These are phyloP conservation scores for Thermophis baileyi DNA, from an alignment of 2,113 vertebrate genomes.

Conservation along the genomic window DNA sequence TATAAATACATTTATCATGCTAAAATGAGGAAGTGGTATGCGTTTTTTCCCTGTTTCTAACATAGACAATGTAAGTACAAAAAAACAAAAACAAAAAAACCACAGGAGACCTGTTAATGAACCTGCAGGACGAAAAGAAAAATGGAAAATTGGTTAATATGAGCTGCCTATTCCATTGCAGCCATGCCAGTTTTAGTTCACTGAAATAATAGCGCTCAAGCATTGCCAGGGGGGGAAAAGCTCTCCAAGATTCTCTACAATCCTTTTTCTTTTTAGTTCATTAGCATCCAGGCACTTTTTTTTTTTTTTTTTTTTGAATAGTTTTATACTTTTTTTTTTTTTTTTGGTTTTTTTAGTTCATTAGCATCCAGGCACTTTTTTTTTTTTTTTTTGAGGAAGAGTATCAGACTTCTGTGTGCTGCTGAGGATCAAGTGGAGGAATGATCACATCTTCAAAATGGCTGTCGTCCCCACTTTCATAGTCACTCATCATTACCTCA, in stretches of 20 bases:
- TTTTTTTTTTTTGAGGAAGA: slow-evolving; percentile 66
- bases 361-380: slow-evolving; percentile 92
- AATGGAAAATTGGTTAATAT: slow-evolving; percentile 53
- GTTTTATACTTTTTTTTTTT: too few species aligned
- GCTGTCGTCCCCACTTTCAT: slow-evolving; percentile 90
- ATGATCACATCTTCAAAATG: slow-evolving; percentile 83
- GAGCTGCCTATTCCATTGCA: slow-evolving; percentile 57
- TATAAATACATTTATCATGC: slow-evolving; percentile 87
- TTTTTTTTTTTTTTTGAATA: slow-evolving; percentile 66
- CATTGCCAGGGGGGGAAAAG: slow-evolving; percentile 32
- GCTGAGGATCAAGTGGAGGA: slow-evolving; percentile 86
- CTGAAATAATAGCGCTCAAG: slow-evolving; percentile 50
- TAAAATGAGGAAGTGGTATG: slow-evolving; percentile 68
- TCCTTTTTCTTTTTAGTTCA: slow-evolving; percentile 43
- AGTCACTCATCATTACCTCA: slow-evolving; percentile 95
- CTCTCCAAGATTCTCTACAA: slow-evolving; percentile 51
- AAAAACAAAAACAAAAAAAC: slow-evolving; percentile 27
- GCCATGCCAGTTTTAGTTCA: slow-evolving; percentile 65
- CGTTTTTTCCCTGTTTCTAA: slow-evolving; percentile 44
- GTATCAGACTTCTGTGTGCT: slow-evolving; percentile 97
- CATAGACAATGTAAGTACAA: slow-evolving; percentile 61
- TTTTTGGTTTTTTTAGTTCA: slow-evolving; percentile 49
- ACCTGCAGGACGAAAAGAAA: slow-evolving; percentile 49
- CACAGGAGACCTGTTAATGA: slow-evolving; percentile 38
- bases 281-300: slow-evolving; percentile 92